Conservation (phyloP, 2,888 invertebrate genomes). For the Zaprionus bogoriensis region DNA sequence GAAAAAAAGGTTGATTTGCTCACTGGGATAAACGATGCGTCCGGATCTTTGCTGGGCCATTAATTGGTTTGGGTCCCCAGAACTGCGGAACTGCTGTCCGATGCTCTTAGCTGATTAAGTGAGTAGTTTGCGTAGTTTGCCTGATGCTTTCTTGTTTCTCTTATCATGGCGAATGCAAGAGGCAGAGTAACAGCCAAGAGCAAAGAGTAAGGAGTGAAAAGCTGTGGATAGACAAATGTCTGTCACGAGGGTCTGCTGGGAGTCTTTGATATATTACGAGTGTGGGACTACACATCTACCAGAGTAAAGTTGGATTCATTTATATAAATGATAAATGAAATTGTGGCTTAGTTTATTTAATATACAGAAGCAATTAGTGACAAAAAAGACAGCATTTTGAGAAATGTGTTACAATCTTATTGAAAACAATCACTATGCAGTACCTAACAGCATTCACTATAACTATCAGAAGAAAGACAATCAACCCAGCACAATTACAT, state of each 20-base stretch:
- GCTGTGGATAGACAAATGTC: too few species aligned
- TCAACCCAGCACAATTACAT: too few species aligned
- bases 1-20: slow-evolving; percentile 31
- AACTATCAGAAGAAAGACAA: too few species aligned
- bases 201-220: neutral
- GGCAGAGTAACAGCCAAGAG: neutral
- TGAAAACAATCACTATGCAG: too few species aligned
- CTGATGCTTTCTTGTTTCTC: slow-evolving; percentile 1
- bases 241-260: neutral
- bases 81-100: slow-evolving; percentile 27
- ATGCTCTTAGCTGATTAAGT: slow-evolving; percentile 25
- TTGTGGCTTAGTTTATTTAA: too few species aligned
- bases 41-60: slow-evolving; percentile 32
- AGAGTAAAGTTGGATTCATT: too few species aligned
- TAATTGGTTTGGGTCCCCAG: slow-evolving; percentile 34
- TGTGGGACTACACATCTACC: too few species aligned
- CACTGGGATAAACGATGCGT: slow-evolving; percentile 24
- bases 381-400: too few species aligned
- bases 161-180: slow-evolving; percentile 13
- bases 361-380: too few species aligned
- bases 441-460: too few species aligned
- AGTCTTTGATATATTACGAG: neutral
- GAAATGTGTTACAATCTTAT: too few species aligned
- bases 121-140: slow-evolving; percentile 5
- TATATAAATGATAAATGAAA: too few species aligned